Evolutionary conservation across 2,888 invertebrate species (phyloP), one percentile per base, ranked within the genome.

Genomic region (Disparrhopalites patrizii): DNA sequence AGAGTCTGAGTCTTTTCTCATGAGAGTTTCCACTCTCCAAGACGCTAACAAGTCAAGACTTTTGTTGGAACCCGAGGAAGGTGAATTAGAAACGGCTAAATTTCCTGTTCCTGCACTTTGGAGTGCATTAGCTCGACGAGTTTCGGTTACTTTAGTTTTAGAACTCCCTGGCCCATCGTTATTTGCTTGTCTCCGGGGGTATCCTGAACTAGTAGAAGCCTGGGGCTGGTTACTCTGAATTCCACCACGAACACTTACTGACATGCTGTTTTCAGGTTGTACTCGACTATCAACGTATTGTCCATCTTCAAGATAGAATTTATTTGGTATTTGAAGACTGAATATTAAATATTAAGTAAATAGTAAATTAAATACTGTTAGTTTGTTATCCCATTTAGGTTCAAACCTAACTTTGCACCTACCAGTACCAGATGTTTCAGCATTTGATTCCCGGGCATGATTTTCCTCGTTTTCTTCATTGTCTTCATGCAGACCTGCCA

Each of bases 11-110:
- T 91, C 92, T 73, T 88, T 70, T 30, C 74, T 81, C 3, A 89
- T 88, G 71, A 94, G 84, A 76, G 91, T 91, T 81, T 92, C 93
- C 88, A 94, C 93, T 71, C 93, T 84, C 91, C 93, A 93, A 78
- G 90, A 91, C n/a, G 89, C 89, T 55, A 79, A 76, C 67, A 86
- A 81, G 80, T 73, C 78, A 68, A 77, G 87, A 79, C 88, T 91
- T 79, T 91, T 91, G n/a, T 61, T 85, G 3, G 87, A 77, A 36
- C 69, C 73, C 8, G 77, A 10, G 18, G 67, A 55, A 47, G 65
- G 58, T 18, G 67, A 47, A 25, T 47, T 47, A 3, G 47, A 7
- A n/a, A n/a, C n/a, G n/a, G n/a, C n/a, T n/a, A n/a, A n/a, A n/a
- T n/a, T n/a, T n/a, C n/a, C n/a, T n/a, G n/a, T n/a, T n/a, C n/a